These are phyloP conservation scores for Thamnophis elegans DNA, from an alignment of 2,797 vertebrate genomes.

Conservation along the genomic window DNA sequence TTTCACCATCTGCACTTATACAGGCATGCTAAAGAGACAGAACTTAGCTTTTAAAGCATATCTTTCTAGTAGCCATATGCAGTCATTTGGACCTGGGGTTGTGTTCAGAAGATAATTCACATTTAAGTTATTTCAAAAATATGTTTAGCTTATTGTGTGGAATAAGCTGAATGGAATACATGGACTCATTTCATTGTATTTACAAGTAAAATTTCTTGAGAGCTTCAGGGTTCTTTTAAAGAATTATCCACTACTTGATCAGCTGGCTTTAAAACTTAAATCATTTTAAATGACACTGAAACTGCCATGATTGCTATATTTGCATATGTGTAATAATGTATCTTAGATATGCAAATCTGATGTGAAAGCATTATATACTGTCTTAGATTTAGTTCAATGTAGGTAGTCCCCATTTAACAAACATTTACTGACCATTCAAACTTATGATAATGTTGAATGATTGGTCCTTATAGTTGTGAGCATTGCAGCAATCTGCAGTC, in stretches of 20 bases:
- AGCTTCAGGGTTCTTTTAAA: not conserved
- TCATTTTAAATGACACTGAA: not conserved
- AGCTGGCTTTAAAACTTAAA: not conserved
- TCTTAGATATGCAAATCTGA: not conserved
- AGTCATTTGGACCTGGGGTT: not conserved
- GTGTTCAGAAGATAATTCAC: not conserved
- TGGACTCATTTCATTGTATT: not conserved
- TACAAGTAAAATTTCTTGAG: not conserved
- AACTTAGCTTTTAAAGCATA: not conserved
- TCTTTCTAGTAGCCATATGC: not conserved
- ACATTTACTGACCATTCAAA: not conserved
- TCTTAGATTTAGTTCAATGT: conserved; percentile 3
- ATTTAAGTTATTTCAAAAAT: not conserved
- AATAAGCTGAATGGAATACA: not conserved
- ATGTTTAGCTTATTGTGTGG: not conserved
- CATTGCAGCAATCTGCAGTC: not conserved
- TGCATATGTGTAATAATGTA: not conserved
- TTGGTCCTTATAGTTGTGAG: not conserved
- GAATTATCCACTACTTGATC: not conserved
- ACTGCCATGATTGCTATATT: not conserved
- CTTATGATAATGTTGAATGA: not conserved
- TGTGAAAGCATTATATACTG: not conserved
- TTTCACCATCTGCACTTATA: not conserved
- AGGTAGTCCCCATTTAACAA: not conserved
- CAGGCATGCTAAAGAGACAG: not conserved